Percentiles rank a stretch among this genome's conserved stretches.
Evolutionary conservation across 1,140 invertebrate genomes (phyloP).

Genomic region (Drosophila kohkoa): DNA sequence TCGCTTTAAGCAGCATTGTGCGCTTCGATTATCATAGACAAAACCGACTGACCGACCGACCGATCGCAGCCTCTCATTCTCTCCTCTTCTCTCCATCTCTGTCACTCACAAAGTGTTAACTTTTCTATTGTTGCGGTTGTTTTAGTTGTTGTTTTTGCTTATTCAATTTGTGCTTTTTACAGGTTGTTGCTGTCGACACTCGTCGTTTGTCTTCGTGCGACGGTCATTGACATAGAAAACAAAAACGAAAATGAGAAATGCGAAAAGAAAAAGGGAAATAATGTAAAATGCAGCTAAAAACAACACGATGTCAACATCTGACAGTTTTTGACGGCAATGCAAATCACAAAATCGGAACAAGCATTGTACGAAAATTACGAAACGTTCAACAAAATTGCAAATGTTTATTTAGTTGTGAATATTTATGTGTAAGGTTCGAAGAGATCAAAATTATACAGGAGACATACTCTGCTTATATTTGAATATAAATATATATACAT

Average conservation of each 20-base stretch:
- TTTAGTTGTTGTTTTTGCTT: constrained; percentile 25
- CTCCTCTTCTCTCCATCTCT: neutral
- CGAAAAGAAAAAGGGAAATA: constrained; percentile 18
- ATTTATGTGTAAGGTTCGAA: neutral
- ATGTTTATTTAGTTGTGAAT: neutral
- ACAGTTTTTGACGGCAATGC: constrained; percentile 28
- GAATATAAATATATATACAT: too few relatives aligned
- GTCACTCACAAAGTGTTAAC: neutral
- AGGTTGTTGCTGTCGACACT: constrained; percentile 27
- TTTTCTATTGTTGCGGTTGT: neutral
- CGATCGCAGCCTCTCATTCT: constrained; percentile 16
- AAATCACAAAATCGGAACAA: neutral
- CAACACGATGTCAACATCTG: constrained; percentile 30
- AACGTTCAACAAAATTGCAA: neutral
- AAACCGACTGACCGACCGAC: constrained; percentile 6
- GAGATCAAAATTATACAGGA: neutral
- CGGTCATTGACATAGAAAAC: constrained; percentile 50
- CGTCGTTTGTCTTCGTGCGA: constrained; percentile 7
- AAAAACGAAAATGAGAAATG: constrained; percentile 16
- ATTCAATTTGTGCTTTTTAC: constrained; percentile 34
- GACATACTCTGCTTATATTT: too few relatives aligned
- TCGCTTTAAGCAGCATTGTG: constrained; percentile 16
- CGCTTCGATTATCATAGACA: constrained; percentile 29
- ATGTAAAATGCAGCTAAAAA: constrained; percentile 20
- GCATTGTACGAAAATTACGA: neutral